phyloP scores from a whole-genome alignment of 2,797 vertebrate genomes.

The Morus bassanus region DNA sequence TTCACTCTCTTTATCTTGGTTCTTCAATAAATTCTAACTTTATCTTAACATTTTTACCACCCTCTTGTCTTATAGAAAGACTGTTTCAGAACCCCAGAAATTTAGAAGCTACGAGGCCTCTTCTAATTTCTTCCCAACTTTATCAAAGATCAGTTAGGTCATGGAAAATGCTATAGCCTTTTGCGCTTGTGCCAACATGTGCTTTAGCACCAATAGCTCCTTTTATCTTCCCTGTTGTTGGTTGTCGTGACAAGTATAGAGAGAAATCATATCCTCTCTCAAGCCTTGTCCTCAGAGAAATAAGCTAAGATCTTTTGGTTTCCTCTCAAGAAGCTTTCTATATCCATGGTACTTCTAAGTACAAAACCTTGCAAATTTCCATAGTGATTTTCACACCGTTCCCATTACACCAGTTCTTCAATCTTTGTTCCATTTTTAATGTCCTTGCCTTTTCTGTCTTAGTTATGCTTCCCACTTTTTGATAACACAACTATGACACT shows the following conservation, averaged over 20 bases:
- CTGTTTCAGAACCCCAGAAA: neutral
- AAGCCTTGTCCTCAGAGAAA: neutral
- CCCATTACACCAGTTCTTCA: neutral
- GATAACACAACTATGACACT: neutral
- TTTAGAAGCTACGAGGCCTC: neutral
- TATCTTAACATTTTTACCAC: neutral
- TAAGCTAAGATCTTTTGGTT: neutral
- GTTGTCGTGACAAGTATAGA: neutral
- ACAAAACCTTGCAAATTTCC: neutral
- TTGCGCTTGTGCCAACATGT: neutral
- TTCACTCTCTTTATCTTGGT: fast-evolving
- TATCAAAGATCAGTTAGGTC: neutral
- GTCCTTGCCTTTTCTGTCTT: neutral
- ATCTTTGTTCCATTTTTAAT: neutral
- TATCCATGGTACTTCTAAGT: neutral
- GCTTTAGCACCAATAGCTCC: neutral
- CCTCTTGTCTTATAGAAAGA: neutral
- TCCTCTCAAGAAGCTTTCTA: neutral
- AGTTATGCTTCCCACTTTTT: neutral
- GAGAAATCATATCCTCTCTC: neutral
- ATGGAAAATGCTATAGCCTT: neutral
- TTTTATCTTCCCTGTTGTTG: neutral
- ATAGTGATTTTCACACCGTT: neutral
- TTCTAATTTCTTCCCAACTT: neutral
- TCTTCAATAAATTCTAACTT: neutral